Percentiles rank a stretch among this genome's conserved stretches.
Evolutionary conservation across 2,888 invertebrate genomes (phyloP).

Genomic region (Resseliella maxima): DNA sequence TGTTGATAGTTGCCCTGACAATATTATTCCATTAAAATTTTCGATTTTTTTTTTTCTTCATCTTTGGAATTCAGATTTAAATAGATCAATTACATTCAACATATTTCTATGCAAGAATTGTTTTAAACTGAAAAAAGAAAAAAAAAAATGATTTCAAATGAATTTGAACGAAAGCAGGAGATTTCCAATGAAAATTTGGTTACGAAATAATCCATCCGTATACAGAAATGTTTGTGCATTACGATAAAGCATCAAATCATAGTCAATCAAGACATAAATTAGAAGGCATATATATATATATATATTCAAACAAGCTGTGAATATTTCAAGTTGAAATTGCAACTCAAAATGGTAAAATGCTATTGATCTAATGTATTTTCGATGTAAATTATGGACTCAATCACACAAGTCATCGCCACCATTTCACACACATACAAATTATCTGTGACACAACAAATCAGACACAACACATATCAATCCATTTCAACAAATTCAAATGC

Average conservation of each 20-base stretch:
- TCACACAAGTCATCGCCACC: background rate
- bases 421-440: background rate
- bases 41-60: background rate
- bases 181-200: too few species aligned
- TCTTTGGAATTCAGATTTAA: background rate
- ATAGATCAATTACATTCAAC: background rate
- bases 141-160: too few species aligned
- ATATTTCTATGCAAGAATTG: too few species aligned
- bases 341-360: background rate
- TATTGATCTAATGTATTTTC: constrained; percentile 38
- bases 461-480: background rate
- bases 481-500: background rate
- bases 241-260: too few species aligned
- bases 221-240: too few species aligned
- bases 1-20: background rate
- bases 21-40: background rate
- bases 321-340: background rate
- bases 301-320: too few species aligned
- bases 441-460: too few species aligned
- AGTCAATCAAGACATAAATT: too few species aligned
- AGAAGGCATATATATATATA: too few species aligned
- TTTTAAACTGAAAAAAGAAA: background rate
- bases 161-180: too few species aligned
- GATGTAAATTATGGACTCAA: constrained; percentile 7
- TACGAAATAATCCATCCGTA: too few species aligned